phyloP scores from a whole-genome alignment of 2,113 vertebrate species.

The Chascanopsetta lugubris region DNA sequence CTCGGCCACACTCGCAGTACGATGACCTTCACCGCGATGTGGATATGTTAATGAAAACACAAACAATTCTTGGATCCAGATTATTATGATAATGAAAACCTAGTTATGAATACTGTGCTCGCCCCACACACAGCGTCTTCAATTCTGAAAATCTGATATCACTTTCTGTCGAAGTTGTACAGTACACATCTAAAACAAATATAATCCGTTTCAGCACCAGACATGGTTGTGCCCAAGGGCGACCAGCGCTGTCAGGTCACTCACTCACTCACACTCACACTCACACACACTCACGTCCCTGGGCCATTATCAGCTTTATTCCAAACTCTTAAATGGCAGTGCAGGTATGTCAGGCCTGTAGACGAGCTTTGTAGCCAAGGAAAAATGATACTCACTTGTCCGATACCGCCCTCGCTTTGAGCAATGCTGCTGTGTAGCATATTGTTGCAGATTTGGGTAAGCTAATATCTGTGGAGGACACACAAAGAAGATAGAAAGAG shows the following conservation, averaged over 20 bases:
- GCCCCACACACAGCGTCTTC: too few species aligned
- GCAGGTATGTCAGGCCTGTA: conserved; percentile 8
- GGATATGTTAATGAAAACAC: too few species aligned
- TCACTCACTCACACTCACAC: conserved; percentile 3
- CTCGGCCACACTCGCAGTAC: too few species aligned
- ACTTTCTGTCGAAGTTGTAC: too few species aligned
- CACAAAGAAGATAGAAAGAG: conserved; percentile 59
- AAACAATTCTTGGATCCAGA: too few species aligned
- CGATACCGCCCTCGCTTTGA: conserved; percentile 98
- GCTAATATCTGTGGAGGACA: conserved; percentile 92
- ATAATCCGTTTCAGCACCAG: too few species aligned
- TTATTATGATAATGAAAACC: too few species aligned
- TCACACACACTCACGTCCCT: not conserved
- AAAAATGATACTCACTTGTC: conserved; percentile 92
- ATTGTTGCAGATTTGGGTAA: conserved; percentile 99
- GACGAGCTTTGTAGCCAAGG: not conserved
- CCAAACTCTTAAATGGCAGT: conserved; percentile 11
- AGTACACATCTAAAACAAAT: too few species aligned
- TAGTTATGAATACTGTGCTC: too few species aligned
- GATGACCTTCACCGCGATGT: too few species aligned
- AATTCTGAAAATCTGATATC: too few species aligned
- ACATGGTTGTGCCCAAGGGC: too few species aligned
- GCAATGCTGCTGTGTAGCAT: conserved; percentile 98
- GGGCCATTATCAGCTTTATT: conserved; percentile 6
- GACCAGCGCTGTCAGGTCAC: not conserved